phyloP scores from a whole-genome alignment of 2,888 invertebrate species.

The Idaea dimidiata region DNA sequence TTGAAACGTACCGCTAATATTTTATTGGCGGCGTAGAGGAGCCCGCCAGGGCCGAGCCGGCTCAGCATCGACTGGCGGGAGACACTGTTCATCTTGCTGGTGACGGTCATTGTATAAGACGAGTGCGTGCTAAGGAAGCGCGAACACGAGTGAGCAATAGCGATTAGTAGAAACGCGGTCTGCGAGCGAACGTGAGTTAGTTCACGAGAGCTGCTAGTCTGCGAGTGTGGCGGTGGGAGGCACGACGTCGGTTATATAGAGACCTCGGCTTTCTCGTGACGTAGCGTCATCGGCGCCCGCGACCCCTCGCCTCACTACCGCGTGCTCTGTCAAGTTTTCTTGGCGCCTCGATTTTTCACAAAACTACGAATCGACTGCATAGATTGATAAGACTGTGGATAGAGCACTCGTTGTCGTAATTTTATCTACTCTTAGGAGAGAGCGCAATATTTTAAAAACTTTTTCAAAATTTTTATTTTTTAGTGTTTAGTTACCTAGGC shows the following conservation, averaged over 20 bases:
- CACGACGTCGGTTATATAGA: slow-evolving; percentile 65
- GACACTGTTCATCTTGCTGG: slow-evolving; percentile 79
- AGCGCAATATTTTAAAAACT: not conserved
- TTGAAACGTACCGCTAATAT: slow-evolving; percentile 75
- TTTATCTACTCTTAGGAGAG: not conserved
- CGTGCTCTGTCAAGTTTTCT: slow-evolving; percentile 49
- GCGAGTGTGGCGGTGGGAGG: slow-evolving; percentile 72
- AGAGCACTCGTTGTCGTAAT: slow-evolving; percentile 10
- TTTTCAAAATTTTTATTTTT: not conserved
- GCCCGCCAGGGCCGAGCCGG: slow-evolving; percentile 74
- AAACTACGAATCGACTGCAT: slow-evolving; percentile 43
- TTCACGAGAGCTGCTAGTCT: slow-evolving; percentile 57
- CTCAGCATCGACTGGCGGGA: slow-evolving; percentile 73
- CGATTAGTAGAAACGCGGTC: slow-evolving; percentile 41
- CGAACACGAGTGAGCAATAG: slow-evolving; percentile 60
- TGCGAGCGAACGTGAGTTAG: slow-evolving; percentile 56
- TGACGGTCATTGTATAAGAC: slow-evolving; percentile 68
- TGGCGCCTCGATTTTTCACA: slow-evolving; percentile 58
- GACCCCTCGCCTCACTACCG: slow-evolving; percentile 38
- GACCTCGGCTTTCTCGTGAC: slow-evolving; percentile 74
- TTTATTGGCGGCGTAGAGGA: slow-evolving; percentile 75
- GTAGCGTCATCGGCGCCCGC: slow-evolving; percentile 48
- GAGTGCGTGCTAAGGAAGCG: slow-evolving; percentile 51
- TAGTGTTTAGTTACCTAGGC: not conserved
- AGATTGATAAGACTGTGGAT: slow-evolving; percentile 38